Evolutionary conservation across 2,888 invertebrate species (phyloP).

Genomic region (Lacanobia oleracea): DNA sequence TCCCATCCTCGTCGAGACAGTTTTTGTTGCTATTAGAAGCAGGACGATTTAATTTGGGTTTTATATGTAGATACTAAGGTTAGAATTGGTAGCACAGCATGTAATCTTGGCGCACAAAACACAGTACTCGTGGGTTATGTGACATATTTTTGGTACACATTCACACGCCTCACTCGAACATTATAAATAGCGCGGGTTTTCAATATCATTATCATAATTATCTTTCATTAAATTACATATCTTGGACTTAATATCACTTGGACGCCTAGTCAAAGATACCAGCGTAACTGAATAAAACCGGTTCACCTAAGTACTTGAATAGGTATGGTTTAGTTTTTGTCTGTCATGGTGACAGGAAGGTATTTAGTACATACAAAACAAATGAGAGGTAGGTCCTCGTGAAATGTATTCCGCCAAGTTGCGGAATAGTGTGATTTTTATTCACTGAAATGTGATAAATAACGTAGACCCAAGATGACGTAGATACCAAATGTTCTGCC

Average conservation of each 20-base stretch:
- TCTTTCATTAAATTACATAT: not conserved
- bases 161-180: not conserved
- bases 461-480: no score
- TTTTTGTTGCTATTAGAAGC: constrained; percentile 12
- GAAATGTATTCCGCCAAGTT: not conserved
- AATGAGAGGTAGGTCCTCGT: not conserved
- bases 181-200: not conserved
- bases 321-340: not conserved
- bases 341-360: not conserved
- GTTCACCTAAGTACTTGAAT: not conserved
- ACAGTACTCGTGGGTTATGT: no score
- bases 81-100: no score
- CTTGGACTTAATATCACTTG: constrained; percentile 7
- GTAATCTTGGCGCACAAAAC: no score
- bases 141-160: no score
- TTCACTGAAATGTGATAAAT: not conserved
- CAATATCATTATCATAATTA: not conserved
- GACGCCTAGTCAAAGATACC: constrained; percentile 2
- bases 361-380: not conserved
- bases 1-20: constrained; percentile 93
- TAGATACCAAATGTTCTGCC: no score
- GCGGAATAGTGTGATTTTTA: not conserved
- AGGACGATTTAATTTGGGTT: no score
- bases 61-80: no score
- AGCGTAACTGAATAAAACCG: not conserved